phyloP scores from a whole-genome alignment of 2,797 vertebrate species.

The Erethizon dorsatum region DNA sequence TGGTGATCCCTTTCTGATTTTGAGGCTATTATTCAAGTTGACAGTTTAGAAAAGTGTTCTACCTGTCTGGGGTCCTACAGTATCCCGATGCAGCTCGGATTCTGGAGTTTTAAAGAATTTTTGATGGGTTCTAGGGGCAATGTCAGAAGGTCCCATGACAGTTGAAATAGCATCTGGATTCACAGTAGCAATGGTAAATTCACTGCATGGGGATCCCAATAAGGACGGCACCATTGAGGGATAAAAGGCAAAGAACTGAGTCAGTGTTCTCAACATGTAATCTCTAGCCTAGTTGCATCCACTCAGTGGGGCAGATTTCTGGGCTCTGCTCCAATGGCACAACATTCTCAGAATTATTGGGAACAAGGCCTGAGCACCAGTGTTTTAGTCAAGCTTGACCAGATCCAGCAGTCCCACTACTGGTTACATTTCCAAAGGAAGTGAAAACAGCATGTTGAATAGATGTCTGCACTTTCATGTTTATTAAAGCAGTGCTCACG shows the following conservation, averaged over 20 bases:
- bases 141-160: not conserved
- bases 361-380: not conserved
- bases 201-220: not conserved
- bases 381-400: not conserved
- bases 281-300: not conserved
- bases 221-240: not conserved
- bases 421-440: not conserved
- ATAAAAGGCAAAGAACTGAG: not conserved
- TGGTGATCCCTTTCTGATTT: constrained; percentile 5
- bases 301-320: not conserved
- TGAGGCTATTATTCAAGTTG: constrained; percentile 38
- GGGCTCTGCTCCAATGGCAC: not conserved
- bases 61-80: not conserved
- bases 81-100: not conserved
- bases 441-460: not conserved
- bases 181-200: not conserved
- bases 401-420: not conserved
- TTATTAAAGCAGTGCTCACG: not conserved
- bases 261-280: not conserved
- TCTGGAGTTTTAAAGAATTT: not conserved
- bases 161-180: not conserved
- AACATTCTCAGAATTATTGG: not conserved
- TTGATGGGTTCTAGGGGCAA: not conserved
- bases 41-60: not conserved
- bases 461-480: not conserved